phyloP scores from a whole-genome alignment of 2,888 invertebrate genomes.

The Actias luna region DNA sequence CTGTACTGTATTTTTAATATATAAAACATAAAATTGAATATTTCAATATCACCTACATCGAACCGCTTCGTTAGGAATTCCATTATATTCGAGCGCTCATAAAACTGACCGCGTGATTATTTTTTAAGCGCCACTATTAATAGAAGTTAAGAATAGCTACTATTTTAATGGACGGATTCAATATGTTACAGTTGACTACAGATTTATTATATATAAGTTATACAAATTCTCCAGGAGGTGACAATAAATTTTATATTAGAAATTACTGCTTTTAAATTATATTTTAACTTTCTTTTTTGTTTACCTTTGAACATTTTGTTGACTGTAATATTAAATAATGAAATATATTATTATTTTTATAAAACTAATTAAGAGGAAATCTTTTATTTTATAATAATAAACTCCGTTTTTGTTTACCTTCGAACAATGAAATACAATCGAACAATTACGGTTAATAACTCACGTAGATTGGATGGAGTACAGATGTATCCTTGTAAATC shows the following conservation, averaged over 20 bases:
- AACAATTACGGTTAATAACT: too few relatives aligned
- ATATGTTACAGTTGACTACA: conserved; percentile 7
- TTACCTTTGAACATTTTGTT: background rate
- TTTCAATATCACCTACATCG: conserved; percentile 15
- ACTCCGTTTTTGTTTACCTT: too few relatives aligned
- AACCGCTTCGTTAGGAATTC: conserved; percentile 25
- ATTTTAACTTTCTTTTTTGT: background rate
- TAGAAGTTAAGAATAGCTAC: conserved; percentile 15
- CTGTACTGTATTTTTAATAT: too few relatives aligned
- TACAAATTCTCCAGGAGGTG: conserved; percentile 6
- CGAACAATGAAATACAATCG: too few relatives aligned
- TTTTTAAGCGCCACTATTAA: conserved; percentile 16
- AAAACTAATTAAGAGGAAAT: background rate
- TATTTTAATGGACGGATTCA: conserved; percentile 14
- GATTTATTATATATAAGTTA: conserved; percentile 9
- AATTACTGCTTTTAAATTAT: background rate
- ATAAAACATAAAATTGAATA: conserved; percentile 24
- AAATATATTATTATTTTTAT: background rate
- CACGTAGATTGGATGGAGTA: too few relatives aligned
- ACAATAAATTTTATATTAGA: conserved; percentile 1
- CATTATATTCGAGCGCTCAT: conserved; percentile 22
- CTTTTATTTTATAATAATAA: too few relatives aligned
- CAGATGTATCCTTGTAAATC: too few relatives aligned
- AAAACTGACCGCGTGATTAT: conserved; percentile 25
- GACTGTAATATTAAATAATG: background rate